A percentile compares a stretch with the other conserved stretches of the same genome.
phyloP scores from a whole-genome alignment of 2,113 vertebrate genomes.

The Thamnophis sirtalis region DNA sequence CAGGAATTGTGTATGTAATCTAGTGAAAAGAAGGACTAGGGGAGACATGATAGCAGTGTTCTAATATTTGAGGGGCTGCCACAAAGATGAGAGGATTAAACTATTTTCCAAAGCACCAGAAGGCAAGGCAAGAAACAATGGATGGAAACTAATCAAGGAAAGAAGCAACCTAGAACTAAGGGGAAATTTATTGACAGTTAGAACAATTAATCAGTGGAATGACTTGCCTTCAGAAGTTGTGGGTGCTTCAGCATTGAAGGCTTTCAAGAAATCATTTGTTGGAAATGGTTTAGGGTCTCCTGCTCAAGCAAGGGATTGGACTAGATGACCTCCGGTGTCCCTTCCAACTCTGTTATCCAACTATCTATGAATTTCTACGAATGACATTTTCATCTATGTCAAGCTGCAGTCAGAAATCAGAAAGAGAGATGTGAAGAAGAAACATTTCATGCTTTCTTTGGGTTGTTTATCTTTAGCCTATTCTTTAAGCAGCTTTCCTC shows the following conservation, averaged over 20 bases:
- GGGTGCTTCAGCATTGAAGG: neutral
- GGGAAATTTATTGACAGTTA: neutral
- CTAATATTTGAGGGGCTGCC: neutral
- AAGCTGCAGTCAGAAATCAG: neutral
- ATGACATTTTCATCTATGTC: neutral
- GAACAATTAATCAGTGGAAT: neutral
- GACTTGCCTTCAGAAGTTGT: neutral
- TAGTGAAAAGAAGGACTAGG: neutral
- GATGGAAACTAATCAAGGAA: neutral
- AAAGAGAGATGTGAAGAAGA: neutral
- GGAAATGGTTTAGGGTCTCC: neutral
- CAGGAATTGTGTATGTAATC: neutral
- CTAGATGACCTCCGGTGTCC: neutral
- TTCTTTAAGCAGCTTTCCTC: neutral
- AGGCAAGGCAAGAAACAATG: neutral
- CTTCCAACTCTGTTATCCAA: neutral
- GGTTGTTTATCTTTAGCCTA: neutral
- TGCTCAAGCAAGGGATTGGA: neutral
- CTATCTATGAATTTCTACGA: neutral
- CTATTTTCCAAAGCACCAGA: neutral
- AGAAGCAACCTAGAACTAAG: neutral
- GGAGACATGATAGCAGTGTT: neutral
- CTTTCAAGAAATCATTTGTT: neutral
- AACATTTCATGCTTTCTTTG: neutral
- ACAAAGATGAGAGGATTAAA: neutral